These are phyloP conservation scores for Pentalonia nigronervosa DNA, from an alignment of 1,140 invertebrate genomes.

Conservation along the genomic window DNA sequence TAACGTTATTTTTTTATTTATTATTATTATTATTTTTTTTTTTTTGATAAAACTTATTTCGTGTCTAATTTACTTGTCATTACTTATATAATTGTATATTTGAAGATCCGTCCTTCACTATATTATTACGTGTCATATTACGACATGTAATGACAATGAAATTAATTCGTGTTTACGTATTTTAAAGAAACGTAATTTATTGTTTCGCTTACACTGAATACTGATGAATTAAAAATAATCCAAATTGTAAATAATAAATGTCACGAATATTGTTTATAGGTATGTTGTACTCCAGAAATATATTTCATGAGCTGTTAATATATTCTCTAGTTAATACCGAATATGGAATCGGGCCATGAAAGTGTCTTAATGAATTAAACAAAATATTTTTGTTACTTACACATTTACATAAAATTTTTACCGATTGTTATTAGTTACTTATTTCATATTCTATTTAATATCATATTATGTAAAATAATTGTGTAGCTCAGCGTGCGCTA, in stretches of 20 bases:
- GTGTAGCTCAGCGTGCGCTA: background rate
- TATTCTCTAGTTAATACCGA: background rate
- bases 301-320: background rate
- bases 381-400: background rate
- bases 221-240: background rate
- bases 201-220: background rate
- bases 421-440: too few species aligned
- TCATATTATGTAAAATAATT: background rate
- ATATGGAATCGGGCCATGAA: background rate
- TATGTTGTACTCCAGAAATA: background rate
- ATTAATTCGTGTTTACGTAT: background rate
- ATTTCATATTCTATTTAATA: background rate
- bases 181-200: background rate
- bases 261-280: background rate
- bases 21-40: too few species aligned
- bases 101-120: background rate
- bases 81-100: background rate
- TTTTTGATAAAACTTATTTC: background rate
- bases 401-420: background rate
- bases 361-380: background rate
- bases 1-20: background rate
- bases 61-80: constrained; percentile 3
- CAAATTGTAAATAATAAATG: background rate
- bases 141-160: background rate
- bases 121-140: background rate